Conservation (phyloP, 2,888 invertebrate genomes). For the Myopa testacea region DNA sequence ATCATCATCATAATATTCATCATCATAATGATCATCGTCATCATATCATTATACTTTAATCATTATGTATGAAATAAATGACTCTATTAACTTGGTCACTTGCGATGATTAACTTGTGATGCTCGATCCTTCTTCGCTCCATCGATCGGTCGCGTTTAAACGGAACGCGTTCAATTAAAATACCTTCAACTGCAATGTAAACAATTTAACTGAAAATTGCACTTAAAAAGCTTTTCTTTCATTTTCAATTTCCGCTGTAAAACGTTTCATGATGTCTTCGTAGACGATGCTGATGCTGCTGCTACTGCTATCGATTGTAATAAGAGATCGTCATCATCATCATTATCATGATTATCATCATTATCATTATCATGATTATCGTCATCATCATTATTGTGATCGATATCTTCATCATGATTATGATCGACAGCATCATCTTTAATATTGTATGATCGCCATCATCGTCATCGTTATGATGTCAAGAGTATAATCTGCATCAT, state of each 20-base stretch:
- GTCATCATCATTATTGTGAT: not conserved
- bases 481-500: not conserved
- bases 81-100: slow-evolving; percentile 7
- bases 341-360: too few relatives aligned
- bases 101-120: too few relatives aligned
- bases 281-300: not conserved
- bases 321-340: too few relatives aligned
- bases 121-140: not conserved
- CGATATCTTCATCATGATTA: not conserved
- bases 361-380: not conserved
- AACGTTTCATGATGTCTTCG: not conserved
- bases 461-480: too few relatives aligned
- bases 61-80: not conserved
- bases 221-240: slow-evolving; percentile 29
- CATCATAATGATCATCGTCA: not conserved
- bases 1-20: not conserved
- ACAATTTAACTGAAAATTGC: slow-evolving; percentile 37
- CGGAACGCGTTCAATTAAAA: slow-evolving; percentile 27
- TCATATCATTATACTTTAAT: not conserved
- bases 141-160: not conserved
- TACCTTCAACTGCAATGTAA: slow-evolving; percentile 28
- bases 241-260: slow-evolving; percentile 33
- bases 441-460: not conserved
- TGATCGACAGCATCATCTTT: not conserved
- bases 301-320: not conserved